Percentiles rank a stretch among this genome's conserved stretches.
Evolutionary conservation across 2,797 vertebrate species (phyloP).

Genomic region (Myotis vivesi): DNA sequence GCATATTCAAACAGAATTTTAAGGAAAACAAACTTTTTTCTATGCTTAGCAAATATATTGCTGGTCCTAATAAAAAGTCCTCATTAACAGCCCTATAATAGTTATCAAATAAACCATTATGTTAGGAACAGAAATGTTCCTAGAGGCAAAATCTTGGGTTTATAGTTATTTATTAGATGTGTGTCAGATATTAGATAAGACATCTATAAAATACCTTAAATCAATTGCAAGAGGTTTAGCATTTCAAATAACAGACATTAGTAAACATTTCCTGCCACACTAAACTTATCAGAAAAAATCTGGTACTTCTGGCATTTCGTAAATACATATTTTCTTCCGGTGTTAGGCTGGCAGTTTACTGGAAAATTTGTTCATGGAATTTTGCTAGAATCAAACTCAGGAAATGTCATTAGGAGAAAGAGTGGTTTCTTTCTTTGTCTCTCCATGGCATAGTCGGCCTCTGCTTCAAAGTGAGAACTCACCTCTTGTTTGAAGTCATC

Average conservation of each 20-base stretch:
- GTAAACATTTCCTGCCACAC: background rate
- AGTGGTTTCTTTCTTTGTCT: background rate
- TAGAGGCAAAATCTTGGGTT: constrained; percentile 24
- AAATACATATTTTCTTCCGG: background rate
- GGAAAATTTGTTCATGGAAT: background rate
- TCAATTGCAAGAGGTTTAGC: background rate
- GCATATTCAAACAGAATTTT: constrained; percentile 17
- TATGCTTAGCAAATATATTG: constrained; percentile 5
- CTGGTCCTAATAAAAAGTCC: background rate
- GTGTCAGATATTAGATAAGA: background rate
- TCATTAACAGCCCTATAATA: background rate
- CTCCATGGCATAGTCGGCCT: fast-evolving
- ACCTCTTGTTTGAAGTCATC: constrained; percentile 75
- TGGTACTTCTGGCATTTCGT: background rate
- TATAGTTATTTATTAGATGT: background rate
- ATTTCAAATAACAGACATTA: background rate
- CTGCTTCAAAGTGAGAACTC: constrained; percentile 26
- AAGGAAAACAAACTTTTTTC: constrained; percentile 35
- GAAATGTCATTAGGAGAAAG: background rate
- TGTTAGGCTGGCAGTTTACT: background rate
- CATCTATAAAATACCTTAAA: background rate
- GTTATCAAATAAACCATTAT: background rate
- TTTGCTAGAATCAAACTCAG: background rate
- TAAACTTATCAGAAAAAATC: background rate
- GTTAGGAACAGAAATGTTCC: background rate